Percentiles rank a stretch among this genome's conserved stretches.
Evolutionary conservation across 2,113 vertebrate species (phyloP).

Genomic region (Calyptomena viridis): DNA sequence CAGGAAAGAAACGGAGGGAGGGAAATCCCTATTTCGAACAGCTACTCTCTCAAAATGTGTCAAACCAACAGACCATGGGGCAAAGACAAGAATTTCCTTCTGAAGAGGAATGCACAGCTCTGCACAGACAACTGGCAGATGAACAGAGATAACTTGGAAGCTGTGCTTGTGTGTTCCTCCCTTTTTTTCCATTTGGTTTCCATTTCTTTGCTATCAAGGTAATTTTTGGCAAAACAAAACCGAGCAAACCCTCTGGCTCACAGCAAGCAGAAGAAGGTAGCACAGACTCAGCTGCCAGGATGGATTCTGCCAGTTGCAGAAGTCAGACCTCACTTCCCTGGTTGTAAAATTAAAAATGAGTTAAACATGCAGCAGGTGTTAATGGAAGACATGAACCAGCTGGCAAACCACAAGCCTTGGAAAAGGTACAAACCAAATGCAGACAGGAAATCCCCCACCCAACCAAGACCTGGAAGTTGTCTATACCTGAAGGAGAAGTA

Average conservation of each 20-base stretch:
- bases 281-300: not conserved
- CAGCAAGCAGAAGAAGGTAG: not conserved
- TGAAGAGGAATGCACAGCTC: not conserved
- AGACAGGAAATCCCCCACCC: constrained; percentile 70
- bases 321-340: not conserved
- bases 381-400: not conserved
- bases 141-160: not conserved
- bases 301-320: not conserved
- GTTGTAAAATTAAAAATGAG: constrained; percentile 34
- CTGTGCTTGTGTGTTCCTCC: not conserved
- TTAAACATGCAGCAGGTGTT: constrained; percentile 30
- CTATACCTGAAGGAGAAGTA: not conserved
- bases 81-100: not conserved
- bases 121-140: rapidly evolving
- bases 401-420: constrained; percentile 63
- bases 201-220: not conserved
- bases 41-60: not conserved
- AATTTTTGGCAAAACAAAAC: not conserved
- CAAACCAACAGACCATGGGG: not conserved
- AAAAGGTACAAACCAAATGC: constrained; percentile 59
- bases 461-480: constrained; percentile 4
- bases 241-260: not conserved
- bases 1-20: not conserved
- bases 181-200: not conserved
- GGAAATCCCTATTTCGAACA: not conserved